Evolutionary conservation across 2,888 invertebrate species (phyloP), one percentile per base, ranked within the genome.

Genomic region (Ecliptopera silaceata): DNA sequence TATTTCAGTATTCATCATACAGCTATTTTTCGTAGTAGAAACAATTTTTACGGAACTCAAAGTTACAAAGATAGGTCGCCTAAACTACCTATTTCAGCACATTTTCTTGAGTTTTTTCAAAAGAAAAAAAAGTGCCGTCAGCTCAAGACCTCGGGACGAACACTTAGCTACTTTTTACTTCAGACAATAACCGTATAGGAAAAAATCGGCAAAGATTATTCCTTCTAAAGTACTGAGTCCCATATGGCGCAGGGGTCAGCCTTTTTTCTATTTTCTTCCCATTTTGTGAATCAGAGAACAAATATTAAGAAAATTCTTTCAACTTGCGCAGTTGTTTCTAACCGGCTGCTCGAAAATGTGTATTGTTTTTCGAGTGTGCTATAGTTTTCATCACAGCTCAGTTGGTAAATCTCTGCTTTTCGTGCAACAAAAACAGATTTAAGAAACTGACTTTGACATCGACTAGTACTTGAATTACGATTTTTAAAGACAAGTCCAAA

Each of bases 191-290:
- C 47, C 47, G 36, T 47, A 53, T 26, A 43, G 36, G 38, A 13
- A 48, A 26, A 55, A 48, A 48, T 38, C 29, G 48, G 26, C 20
- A 48, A 55, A 49, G 47, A 48, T 44, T 51, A 48, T 43, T 26
- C 29, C 13, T 41, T 46, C 34, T 54, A 54, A 47, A 43, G 36
- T 54, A 43, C 36, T 18, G 6, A 26, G 42, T 36, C 42, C 42
- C 54, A 54, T 29, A 54, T 54, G 48, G 55, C 44, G 55, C 55
- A 26, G 20, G 48, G 55, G 55, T 48, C 55, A 49, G 38, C 43
- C 38, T 32, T 49, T 32, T 49, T 55, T 55, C 20, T 20, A 22
- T 45, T 52, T 38, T 44, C 43, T 48, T 43, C 12, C 36, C 36
- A 36, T 43, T 34, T 54, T 47, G 11, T 34, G 47, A 42, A 46